phyloP scores from a whole-genome alignment of 2,888 invertebrate species.

The Acleris emargana region DNA sequence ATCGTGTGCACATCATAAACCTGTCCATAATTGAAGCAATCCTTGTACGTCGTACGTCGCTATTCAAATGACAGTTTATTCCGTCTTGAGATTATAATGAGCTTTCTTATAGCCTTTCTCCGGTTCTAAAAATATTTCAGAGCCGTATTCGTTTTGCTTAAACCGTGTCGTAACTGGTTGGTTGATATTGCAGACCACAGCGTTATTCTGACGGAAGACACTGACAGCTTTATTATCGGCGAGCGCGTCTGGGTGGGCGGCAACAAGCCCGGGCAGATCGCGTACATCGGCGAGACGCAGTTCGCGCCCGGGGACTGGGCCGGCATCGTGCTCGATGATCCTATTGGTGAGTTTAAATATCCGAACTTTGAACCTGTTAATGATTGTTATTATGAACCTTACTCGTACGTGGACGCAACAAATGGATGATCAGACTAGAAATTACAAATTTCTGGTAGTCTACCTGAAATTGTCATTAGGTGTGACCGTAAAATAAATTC shows the following conservation, averaged over 20 bases:
- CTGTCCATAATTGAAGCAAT: conserved; percentile 55
- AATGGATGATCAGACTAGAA: not conserved
- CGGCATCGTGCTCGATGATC: conserved; percentile 97
- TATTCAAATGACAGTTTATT: conserved; percentile 16
- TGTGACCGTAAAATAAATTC: too few species aligned
- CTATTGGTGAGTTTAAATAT: conserved; percentile 88
- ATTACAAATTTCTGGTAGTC: not conserved
- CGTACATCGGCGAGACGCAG: conserved; percentile 97
- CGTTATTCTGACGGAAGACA: conserved; percentile 92
- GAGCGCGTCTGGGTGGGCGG: conserved; percentile 97
- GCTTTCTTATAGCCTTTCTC: conserved; percentile 42
- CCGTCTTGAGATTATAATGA: conserved; percentile 9
- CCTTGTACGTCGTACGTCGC: conserved; percentile 18
- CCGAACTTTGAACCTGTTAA: too few species aligned
- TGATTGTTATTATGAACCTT: too few species aligned
- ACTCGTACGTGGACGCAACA: too few species aligned
- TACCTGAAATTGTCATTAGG: not conserved
- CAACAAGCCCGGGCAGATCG: conserved; percentile 95
- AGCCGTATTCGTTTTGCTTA: not conserved
- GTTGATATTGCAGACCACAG: conserved; percentile 88
- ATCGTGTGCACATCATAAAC: conserved; percentile 62
- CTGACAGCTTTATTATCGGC: conserved; percentile 97
- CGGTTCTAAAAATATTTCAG: conserved; percentile 11
- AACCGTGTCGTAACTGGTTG: conserved; percentile 2
- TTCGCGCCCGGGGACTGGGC: conserved; percentile 99